Evolutionary conservation across 2,888 invertebrate genomes (phyloP).

Genomic region (Sarcophaga subvicina): DNA sequence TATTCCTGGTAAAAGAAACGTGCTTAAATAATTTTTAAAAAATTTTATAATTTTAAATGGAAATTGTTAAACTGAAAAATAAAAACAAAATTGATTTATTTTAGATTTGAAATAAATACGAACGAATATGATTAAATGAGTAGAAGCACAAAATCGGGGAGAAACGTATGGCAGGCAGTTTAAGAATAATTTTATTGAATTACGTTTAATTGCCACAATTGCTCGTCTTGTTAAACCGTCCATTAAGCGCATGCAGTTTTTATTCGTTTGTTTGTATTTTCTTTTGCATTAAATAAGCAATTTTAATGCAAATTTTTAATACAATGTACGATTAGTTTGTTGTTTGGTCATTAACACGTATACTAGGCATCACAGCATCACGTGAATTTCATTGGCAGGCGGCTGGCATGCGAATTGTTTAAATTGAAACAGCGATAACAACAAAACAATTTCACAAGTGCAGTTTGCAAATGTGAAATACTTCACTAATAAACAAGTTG

Average conservation of each 20-base stretch:
- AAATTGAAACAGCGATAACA: too few species aligned
- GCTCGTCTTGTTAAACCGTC: conserved; percentile 32
- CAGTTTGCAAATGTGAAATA: too few species aligned
- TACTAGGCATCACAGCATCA: too few species aligned
- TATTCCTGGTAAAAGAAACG: too few species aligned
- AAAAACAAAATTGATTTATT: conserved; percentile 33
- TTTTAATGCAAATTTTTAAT: conserved; percentile 4
- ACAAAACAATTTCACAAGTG: too few species aligned
- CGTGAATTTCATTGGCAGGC: conserved; percentile 46
- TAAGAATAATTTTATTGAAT: conserved; percentile 19
- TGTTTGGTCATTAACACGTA: too few species aligned
- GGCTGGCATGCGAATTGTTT: not conserved
- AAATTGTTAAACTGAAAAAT: not conserved
- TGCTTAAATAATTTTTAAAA: too few species aligned
- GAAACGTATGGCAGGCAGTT: not conserved
- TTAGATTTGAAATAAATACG: conserved; percentile 43
- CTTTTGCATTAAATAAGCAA: conserved; percentile 46
- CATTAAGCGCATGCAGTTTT: conserved; percentile 41
- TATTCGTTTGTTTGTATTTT: not conserved
- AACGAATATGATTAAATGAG: not conserved
- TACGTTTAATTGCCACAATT: conserved; percentile 43
- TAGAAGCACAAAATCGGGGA: not conserved
- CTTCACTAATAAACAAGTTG: too few species aligned
- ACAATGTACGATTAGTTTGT: too few species aligned
- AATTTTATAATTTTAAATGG: too few species aligned